A percentile compares a stretch with the other conserved stretches of the same genome.
These are phyloP conservation scores for Abrostola triplasia DNA, from an alignment of 2,888 invertebrate genomes.

Conservation along the genomic window DNA sequence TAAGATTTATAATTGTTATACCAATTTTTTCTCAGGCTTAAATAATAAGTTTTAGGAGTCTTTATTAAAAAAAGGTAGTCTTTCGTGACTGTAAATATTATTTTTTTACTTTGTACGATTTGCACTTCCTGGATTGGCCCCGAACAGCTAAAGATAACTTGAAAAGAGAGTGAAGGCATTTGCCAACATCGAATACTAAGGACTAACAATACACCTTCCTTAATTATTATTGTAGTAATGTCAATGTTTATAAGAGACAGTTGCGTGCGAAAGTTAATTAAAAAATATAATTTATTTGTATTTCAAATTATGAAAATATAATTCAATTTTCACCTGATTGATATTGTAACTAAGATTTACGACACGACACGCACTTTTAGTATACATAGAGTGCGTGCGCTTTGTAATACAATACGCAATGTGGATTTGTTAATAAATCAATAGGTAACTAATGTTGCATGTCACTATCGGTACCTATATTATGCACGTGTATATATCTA, in stretches of 20 bases:
- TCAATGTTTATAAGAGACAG: not conserved
- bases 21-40: no score
- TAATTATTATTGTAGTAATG: not conserved
- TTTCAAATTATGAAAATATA: not conserved
- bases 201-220: no score
- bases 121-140: no score
- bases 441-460: slow-evolving; percentile 20
- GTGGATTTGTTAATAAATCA: slow-evolving; percentile 3
- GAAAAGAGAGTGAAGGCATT: no score
- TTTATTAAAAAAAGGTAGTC: no score
- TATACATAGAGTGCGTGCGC: slow-evolving; percentile 27
- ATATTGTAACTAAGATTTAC: not conserved
- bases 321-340: not conserved
- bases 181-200: no score
- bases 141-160: no score
- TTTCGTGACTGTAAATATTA: no score
- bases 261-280: not conserved
- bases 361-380: slow-evolving; percentile 25
- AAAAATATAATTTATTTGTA: not conserved
- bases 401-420: slow-evolving; percentile 6
- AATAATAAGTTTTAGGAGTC: no score
- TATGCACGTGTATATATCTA: slow-evolving; percentile 10
- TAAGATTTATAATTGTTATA: no score
- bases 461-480: slow-evolving; percentile 7
- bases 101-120: no score